phyloP scores from a whole-genome alignment of 2,113 vertebrate species.

The Neoarius graeffei region DNA sequence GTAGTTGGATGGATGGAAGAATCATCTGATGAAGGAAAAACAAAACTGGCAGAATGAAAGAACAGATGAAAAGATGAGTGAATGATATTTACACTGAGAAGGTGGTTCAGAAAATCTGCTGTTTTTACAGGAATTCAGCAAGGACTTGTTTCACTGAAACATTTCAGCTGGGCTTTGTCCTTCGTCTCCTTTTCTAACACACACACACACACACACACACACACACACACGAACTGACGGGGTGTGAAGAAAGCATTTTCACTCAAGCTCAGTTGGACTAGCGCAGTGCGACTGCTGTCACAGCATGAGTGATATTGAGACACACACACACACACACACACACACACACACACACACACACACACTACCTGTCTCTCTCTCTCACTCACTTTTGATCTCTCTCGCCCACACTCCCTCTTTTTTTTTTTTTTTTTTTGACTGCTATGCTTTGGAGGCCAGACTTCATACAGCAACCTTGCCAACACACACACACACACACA shows the following conservation, averaged over 20 bases:
- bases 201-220: constrained; percentile 32
- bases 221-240: constrained; percentile 11
- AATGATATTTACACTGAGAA: neutral
- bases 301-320: constrained; percentile 42
- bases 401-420: neutral
- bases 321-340: neutral
- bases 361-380: neutral
- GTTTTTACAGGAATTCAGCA: constrained; percentile 5
- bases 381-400: neutral
- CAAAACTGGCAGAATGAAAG: neutral
- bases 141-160: constrained; percentile 27
- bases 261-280: constrained; percentile 29
- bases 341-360: constrained; percentile 2
- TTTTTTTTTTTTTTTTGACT: neutral
- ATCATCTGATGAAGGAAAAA: neutral
- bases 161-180: constrained; percentile 48
- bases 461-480: neutral
- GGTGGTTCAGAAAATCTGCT: constrained; percentile 11
- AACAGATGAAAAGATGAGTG: neutral
- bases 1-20: neutral
- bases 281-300: constrained; percentile 41
- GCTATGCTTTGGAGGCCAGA: constrained; percentile 10
- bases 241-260: constrained; percentile 43
- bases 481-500: constrained; percentile 24
- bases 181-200: constrained; percentile 45